Percentiles rank a stretch among this genome's conserved stretches.
Conservation (phyloP, 1,140 invertebrate species). For the Megalonaias nervosa region DNA sequence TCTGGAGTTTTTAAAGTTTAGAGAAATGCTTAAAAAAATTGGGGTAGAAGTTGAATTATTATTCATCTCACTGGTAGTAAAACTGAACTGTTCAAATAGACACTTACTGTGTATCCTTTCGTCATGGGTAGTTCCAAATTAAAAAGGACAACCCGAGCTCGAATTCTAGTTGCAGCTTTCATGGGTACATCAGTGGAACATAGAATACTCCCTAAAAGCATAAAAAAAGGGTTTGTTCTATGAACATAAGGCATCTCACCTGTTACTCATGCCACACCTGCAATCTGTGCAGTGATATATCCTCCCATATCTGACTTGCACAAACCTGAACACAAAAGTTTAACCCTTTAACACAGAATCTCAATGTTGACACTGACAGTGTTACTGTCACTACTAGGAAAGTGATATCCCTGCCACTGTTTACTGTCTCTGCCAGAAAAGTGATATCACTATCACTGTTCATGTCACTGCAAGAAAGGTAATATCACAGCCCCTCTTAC, state of each 20-base stretch:
- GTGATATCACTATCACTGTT: neutral
- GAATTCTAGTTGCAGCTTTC: slow-evolving; percentile 84
- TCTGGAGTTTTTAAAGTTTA: no score
- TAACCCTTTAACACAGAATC: neutral
- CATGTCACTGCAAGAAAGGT: neutral
- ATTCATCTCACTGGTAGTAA: neutral
- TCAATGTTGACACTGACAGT: neutral
- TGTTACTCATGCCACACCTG: no score
- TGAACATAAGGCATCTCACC: neutral
- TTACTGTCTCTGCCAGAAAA: no score
- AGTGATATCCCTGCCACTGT: neutral
- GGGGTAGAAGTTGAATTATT: no score
- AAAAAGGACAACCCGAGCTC: slow-evolving; percentile 94
- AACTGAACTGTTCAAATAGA: neutral
- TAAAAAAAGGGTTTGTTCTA: neutral
- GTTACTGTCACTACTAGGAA: neutral
- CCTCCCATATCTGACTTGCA: neutral
- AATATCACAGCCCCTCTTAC: neutral
- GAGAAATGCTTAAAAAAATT: no score
- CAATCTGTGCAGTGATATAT: neutral
- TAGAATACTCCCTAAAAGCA: slow-evolving; percentile 75
- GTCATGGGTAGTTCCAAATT: slow-evolving; percentile 93
- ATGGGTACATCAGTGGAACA: slow-evolving; percentile 87
- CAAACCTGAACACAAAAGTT: slow-evolving; percentile 2
- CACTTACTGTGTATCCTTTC: slow-evolving; percentile 85